A percentile compares a stretch with the other conserved stretches of the same genome.
These are phyloP conservation scores for Mystacornis crossleyi DNA, from an alignment of 2,113 vertebrate genomes.

Conservation along the genomic window DNA sequence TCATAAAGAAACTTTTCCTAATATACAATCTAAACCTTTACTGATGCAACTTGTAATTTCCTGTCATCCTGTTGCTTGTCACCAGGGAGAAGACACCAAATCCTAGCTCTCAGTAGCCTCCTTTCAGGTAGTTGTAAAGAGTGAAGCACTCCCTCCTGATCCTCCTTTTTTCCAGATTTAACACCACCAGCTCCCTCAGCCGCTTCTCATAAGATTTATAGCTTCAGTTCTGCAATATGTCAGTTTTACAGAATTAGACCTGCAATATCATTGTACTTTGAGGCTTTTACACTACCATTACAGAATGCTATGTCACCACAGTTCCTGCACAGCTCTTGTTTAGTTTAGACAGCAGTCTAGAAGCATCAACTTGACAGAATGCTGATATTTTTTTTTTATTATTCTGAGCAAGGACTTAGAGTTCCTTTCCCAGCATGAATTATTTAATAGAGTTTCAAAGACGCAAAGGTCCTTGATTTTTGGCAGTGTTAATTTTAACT, in stretches of 20 bases:
- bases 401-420: neutral
- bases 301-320: neutral
- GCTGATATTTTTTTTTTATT: neutral
- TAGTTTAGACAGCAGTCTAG: conserved; percentile 38
- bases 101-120: fast-evolving
- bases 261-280: neutral
- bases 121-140: neutral
- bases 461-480: conserved; percentile 10
- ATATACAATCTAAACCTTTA: neutral
- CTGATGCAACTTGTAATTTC: fast-evolving
- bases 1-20: neutral
- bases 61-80: fast-evolving
- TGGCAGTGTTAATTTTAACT: conserved; percentile 16
- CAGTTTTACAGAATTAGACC: conserved; percentile 34
- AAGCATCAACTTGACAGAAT: conserved; percentile 18
- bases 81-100: neutral
- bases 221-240: neutral
- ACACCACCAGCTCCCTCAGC: neutral
- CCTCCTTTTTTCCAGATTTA: neutral
- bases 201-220: fast-evolving
- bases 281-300: neutral
- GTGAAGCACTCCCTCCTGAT: fast-evolving
- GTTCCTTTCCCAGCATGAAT: conserved; percentile 12
- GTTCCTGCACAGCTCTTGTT: neutral
- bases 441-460: conserved; percentile 57